Percentiles rank a stretch among this genome's conserved stretches.
Conservation (phyloP, 1,140 invertebrate species). For the Diachasma alloeum region DNA sequence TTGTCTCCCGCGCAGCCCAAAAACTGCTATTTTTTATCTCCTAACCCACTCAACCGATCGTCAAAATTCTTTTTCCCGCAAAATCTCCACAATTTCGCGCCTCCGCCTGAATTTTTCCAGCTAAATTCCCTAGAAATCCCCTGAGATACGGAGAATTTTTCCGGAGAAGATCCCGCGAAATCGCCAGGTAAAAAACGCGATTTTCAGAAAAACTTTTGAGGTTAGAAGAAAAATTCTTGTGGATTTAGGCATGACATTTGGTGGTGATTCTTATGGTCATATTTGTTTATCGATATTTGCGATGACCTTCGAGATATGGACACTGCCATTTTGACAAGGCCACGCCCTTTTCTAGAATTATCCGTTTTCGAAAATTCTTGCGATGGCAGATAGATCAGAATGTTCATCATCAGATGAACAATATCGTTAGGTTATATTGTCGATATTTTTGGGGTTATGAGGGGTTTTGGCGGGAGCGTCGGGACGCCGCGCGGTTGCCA, state of each 20-base stretch:
- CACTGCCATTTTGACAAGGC: slow-evolving; percentile 19
- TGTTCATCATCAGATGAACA: not conserved
- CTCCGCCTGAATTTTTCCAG: slow-evolving; percentile 44
- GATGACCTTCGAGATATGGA: not conserved
- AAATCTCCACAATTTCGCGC: slow-evolving; percentile 56
- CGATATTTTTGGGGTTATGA: not conserved
- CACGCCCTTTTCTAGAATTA: slow-evolving; percentile 21
- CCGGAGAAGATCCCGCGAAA: not conserved
- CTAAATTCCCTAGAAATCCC: slow-evolving; percentile 1
- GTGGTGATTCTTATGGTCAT: not conserved
- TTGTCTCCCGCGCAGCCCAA: slow-evolving; percentile 44
- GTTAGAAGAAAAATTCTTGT: not conserved
- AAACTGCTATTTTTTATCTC: slow-evolving; percentile 48
- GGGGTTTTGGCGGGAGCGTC: not conserved
- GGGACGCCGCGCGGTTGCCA: not conserved
- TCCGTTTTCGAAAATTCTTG: slow-evolving; percentile 6
- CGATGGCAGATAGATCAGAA: not conserved
- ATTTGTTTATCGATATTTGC: not conserved
- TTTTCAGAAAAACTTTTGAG: not conserved
- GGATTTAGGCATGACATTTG: slow-evolving; percentile 4
- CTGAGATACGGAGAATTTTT: slow-evolving; percentile 1
- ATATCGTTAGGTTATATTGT: not conserved
- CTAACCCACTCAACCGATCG: slow-evolving; percentile 27
- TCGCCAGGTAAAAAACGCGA: not conserved
- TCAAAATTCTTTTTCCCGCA: slow-evolving; percentile 37